These are phyloP conservation scores for Bergia sp. DNA, from an alignment of 92 coral and sea anemone species.

Conservation along the genomic window DNA sequence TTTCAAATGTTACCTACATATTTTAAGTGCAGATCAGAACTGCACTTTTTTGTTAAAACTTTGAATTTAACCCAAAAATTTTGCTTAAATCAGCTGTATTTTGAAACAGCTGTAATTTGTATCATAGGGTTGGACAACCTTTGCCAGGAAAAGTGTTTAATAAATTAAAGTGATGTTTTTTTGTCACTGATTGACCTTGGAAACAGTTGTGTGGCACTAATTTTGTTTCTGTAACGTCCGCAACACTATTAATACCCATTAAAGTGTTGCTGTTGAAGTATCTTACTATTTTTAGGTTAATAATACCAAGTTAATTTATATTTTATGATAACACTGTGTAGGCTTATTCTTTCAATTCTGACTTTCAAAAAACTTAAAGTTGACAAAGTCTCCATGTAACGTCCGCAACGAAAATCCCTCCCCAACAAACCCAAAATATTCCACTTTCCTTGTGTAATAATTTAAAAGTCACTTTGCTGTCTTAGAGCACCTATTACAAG, in stretches of 20 bases:
- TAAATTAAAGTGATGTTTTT: background rate
- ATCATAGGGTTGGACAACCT: constrained; percentile 7
- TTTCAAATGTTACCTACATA: background rate
- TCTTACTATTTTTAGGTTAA: constrained; percentile 12
- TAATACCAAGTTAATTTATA: constrained; percentile 8
- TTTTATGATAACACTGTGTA: background rate
- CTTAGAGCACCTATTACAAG: constrained; percentile 23
- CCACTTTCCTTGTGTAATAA: constrained; percentile 10
- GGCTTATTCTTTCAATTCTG: constrained; percentile 18
- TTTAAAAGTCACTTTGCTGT: constrained; percentile 10
- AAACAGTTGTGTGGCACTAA: constrained; percentile 5
- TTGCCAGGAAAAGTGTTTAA: constrained; percentile 33
- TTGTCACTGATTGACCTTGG: constrained; percentile 15
- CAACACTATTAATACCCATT: constrained; percentile 8
- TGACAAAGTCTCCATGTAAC: constrained; percentile 16
- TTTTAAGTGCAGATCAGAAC: background rate
- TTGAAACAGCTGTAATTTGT: constrained; percentile 8
- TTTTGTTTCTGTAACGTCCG: constrained; percentile 16
- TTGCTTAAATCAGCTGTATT: constrained; percentile 7
- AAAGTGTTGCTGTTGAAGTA: constrained; percentile 2
- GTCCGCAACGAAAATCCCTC: constrained; percentile 13
- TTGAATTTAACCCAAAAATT: constrained; percentile 12
- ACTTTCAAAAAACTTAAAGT: constrained; percentile 8
- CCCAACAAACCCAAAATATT: constrained; percentile 14
- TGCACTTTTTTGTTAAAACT: background rate